These are phyloP conservation scores for Gobiocypris rarus DNA, from an alignment of 2,113 vertebrate species.

Conservation along the genomic window DNA sequence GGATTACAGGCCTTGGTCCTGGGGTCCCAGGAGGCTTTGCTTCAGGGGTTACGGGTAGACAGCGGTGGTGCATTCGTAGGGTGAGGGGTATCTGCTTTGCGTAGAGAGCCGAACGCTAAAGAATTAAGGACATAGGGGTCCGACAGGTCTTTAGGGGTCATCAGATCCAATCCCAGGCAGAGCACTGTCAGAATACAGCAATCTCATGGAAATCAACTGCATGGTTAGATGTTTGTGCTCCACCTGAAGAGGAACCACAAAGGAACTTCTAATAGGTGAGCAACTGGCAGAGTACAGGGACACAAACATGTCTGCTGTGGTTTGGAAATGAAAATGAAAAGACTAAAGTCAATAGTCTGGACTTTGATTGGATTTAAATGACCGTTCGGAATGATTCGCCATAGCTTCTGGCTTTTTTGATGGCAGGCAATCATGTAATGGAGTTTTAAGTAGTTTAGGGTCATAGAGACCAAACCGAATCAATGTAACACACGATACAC, in stretches of 20 bases:
- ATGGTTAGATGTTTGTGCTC: constrained; percentile 52
- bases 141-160: constrained; percentile 74
- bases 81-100: constrained; percentile 25
- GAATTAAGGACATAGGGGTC: constrained; percentile 68
- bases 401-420: constrained; percentile 41
- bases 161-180: constrained; percentile 70
- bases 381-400: constrained; percentile 45
- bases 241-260: background rate
- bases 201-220: constrained; percentile 60
- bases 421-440: constrained; percentile 45
- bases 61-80: constrained; percentile 2
- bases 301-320: background rate
- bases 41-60: constrained; percentile 48
- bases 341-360: constrained; percentile 62
- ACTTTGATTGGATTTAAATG: constrained; percentile 58
- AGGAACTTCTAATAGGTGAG: background rate
- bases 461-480: constrained; percentile 47
- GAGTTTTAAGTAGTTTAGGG: constrained; percentile 59
- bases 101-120: constrained; percentile 63
- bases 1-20: constrained; percentile 68
- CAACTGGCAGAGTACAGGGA: background rate
- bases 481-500: constrained; percentile 40
- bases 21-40: constrained; percentile 61
- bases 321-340: constrained; percentile 47
- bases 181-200: constrained; percentile 45